phyloP scores from a whole-genome alignment of 2,888 invertebrate genomes.

The Acleris cristana region DNA sequence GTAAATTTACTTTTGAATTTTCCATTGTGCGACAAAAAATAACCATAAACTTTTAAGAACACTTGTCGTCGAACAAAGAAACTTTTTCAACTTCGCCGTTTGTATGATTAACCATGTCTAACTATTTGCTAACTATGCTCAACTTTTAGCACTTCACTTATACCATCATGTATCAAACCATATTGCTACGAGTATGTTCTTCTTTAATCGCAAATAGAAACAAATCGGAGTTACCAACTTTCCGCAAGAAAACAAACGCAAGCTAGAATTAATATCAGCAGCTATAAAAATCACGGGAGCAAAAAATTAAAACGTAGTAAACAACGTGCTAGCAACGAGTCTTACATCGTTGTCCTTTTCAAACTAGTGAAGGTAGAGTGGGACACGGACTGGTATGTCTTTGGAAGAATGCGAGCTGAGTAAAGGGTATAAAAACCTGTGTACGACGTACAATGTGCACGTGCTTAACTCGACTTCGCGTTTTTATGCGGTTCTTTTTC shows the following conservation, averaged over 20 bases:
- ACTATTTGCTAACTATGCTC: no score
- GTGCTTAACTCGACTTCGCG: constrained; percentile 16
- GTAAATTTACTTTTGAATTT: no score
- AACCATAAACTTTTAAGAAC: no score
- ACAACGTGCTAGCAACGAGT: constrained; percentile 1
- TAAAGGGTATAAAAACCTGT: constrained; percentile 8
- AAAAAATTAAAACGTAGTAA: constrained; percentile 21
- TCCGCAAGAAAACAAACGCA: constrained; percentile 10
- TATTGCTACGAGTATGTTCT: no score
- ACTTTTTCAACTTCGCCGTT: no score
- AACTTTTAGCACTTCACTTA: no score
- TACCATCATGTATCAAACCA: no score
- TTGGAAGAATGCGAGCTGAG: background rate
- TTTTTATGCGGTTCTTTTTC: background rate
- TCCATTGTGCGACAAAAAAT: no score
- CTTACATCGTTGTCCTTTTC: background rate
- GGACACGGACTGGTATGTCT: background rate
- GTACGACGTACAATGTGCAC: constrained; percentile 13
- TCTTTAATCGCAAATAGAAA: no score
- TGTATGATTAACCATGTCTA: no score
- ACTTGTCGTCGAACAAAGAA: no score
- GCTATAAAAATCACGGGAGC: constrained; percentile 21
- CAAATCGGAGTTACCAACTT: background rate
- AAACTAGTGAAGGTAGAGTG: background rate
- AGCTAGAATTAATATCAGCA: constrained; percentile 4